phyloP scores from a whole-genome alignment of 2,113 vertebrate genomes.

The Neomonachus schauinslandi region DNA sequence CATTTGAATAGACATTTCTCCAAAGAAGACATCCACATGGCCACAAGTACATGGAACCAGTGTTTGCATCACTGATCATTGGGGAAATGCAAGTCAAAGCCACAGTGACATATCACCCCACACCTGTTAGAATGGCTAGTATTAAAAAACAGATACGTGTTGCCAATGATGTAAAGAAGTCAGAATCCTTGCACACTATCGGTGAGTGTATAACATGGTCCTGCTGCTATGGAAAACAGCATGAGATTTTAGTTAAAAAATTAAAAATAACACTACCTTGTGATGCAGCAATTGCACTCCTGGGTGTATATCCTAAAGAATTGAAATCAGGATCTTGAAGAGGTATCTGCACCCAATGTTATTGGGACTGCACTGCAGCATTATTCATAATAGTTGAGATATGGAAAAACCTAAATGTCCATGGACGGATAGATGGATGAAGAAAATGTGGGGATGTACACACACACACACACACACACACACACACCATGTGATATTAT shows the following conservation, averaged over 20 bases:
- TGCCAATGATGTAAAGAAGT: not conserved
- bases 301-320: not conserved
- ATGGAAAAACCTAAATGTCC: not conserved
- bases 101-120: not conserved
- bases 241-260: not conserved
- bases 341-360: not conserved
- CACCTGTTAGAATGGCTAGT: not conserved
- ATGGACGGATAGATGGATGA: not conserved
- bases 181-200: not conserved
- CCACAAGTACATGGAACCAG: not conserved
- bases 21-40: not conserved
- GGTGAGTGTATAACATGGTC: not conserved
- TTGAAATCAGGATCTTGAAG: not conserved
- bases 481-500: not conserved
- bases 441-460: no score
- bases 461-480: not conserved
- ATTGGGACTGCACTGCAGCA: not conserved
- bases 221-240: not conserved
- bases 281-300: not conserved
- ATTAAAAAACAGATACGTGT: no score
- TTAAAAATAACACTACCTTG: not conserved
- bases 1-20: not conserved
- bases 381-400: not conserved
- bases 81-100: not conserved
- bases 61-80: not conserved